A percentile compares a stretch with the other conserved stretches of the same genome.
Evolutionary conservation across 2,888 invertebrate genomes (phyloP).

Genomic region (Mystacides longicornis): DNA sequence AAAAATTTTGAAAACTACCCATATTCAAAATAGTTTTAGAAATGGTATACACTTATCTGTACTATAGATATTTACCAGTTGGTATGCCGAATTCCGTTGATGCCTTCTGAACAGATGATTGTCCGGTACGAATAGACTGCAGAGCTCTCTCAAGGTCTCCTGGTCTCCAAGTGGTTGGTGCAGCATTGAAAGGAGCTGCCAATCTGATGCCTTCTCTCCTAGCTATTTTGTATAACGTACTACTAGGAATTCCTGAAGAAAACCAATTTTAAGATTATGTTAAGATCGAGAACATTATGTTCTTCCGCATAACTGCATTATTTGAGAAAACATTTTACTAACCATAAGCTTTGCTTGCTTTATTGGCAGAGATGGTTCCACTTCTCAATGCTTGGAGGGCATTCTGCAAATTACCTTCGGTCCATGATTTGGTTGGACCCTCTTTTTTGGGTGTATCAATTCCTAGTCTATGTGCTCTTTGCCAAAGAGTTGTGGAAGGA

Average conservation of each 20-base stretch:
- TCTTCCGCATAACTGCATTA: not conserved
- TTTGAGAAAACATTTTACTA: slow-evolving; percentile 19
- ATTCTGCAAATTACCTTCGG: slow-evolving; percentile 72
- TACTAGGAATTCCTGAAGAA: slow-evolving; percentile 70
- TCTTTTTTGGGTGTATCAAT: slow-evolving; percentile 90
- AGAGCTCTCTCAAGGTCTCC: slow-evolving; percentile 77
- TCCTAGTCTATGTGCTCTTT: slow-evolving; percentile 79
- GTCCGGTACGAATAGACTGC: slow-evolving; percentile 72
- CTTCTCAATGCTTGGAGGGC: slow-evolving; percentile 77
- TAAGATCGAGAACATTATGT: no score
- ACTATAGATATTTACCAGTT: slow-evolving; percentile 55
- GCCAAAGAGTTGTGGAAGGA: slow-evolving; percentile 87
- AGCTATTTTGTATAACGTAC: slow-evolving; percentile 86
- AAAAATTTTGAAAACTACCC: no score
- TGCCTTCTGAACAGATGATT: slow-evolving; percentile 77
- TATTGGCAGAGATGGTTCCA: slow-evolving; percentile 82
- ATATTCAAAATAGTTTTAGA: not conserved
- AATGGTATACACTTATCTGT: not conserved
- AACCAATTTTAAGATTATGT: no score
- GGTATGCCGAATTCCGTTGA: slow-evolving; percentile 83
- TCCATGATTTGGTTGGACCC: slow-evolving; percentile 81
- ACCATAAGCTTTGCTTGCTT: slow-evolving; percentile 86
- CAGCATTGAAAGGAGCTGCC: slow-evolving; percentile 85
- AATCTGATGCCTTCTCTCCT: slow-evolving; percentile 81
- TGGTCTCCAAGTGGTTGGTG: slow-evolving; percentile 76